These are phyloP conservation scores for Psammodynastes pulverulentus DNA, from an alignment of 2,113 vertebrate species.

Conservation along the genomic window DNA sequence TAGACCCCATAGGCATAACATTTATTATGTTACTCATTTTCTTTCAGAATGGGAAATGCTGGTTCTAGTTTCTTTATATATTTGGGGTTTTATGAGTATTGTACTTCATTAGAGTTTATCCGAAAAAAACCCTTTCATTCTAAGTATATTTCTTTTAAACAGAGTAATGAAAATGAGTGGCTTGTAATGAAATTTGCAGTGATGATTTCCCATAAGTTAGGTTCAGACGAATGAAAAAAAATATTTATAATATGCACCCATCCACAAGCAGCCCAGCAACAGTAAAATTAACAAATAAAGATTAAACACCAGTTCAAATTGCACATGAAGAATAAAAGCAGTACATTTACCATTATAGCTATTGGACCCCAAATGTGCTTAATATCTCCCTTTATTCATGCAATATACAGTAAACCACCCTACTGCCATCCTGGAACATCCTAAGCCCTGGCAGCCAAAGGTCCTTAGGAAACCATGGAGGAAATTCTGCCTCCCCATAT, in stretches of 20 bases:
- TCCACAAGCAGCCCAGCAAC: background rate
- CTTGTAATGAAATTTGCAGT: background rate
- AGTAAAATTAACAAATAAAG: background rate
- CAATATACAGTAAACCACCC: background rate
- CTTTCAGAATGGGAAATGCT: slow-evolving; percentile 35
- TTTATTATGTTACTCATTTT: slow-evolving; percentile 50
- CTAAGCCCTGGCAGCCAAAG: background rate
- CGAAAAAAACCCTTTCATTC: background rate
- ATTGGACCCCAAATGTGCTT: background rate
- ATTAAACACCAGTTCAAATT: background rate
- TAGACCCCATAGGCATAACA: background rate
- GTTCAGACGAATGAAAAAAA: background rate
- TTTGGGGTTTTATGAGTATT: background rate
- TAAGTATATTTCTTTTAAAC: slow-evolving; percentile 3
- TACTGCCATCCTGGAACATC: background rate
- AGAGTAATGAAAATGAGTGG: background rate
- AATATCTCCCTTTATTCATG: background rate
- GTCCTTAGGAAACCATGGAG: background rate
- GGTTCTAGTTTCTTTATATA: background rate
- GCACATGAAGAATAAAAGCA: background rate
- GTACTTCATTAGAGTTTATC: slow-evolving; percentile 22
- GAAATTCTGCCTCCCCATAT: background rate
- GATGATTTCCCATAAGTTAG: slow-evolving; percentile 1
- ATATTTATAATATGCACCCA: background rate
- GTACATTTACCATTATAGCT: background rate